Base-by-base conservation (phyloP, 2,797 vertebrate species). In the Tenualosa thibaudeaui region DNA sequence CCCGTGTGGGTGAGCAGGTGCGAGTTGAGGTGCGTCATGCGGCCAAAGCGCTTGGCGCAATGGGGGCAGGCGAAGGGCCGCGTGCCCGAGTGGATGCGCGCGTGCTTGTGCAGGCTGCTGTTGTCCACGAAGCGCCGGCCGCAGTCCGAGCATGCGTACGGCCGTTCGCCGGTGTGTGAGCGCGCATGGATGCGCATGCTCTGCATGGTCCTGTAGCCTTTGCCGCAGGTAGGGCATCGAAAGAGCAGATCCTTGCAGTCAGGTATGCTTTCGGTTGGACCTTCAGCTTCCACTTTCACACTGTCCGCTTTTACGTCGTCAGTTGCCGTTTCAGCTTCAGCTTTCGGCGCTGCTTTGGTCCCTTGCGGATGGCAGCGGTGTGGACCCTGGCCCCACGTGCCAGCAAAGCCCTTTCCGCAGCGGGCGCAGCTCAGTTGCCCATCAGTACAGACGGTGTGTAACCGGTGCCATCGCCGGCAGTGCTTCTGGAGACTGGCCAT, bases 401-500 rank as follows among this genome's bases (percentile, higher is more conserved):
- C 89, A 54, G 93, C 92, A 85, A 96, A 95, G 86, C 89, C 95
- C 89, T 95, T 93, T 87, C 84, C 93, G 81, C 95, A 94, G 92
- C 24, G 90, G 84, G 13, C 93, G 92, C 94, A 96, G 87, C 94
- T 94, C 71, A 95, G 92, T 81, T 93, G 90, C 10, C 95, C 95
- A 9, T 92, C 92, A 10, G 83, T 87, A 37, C 92, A 93, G 1
- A 91, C 89, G 4, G 94, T 94, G 2, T 92, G 90, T 92, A 96
- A 93, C 81, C 83, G 90, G 89, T 95, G 95, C 94, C 94, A 95
- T 53, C 92, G 90, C 71, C 92, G 93, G 85, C 95, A 95, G 88
- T 95, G 95, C 65, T 95, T 96, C 89, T 95, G 94, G 83, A 96
- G 89, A 62, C 94, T 95, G 87, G 93, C 94, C 26, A 95, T 89